These are phyloP conservation scores for Xerus inauris DNA, from an alignment of 2,113 vertebrate species.

Conservation along the genomic window DNA sequence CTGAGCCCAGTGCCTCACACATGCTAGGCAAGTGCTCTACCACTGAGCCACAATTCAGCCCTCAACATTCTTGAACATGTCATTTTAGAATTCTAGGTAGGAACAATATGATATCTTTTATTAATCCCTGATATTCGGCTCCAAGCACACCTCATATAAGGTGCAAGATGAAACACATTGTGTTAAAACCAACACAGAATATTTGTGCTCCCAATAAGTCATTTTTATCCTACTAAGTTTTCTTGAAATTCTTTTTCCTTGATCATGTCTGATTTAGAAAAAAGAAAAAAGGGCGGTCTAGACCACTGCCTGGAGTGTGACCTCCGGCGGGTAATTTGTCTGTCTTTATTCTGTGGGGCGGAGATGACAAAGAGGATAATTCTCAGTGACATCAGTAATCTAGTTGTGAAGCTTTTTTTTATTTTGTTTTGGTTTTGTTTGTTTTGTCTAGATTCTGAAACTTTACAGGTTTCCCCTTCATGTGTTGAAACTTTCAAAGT, in stretches of 20 bases:
- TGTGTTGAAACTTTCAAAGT: background rate
- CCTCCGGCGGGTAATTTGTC: slow-evolving; percentile 77
- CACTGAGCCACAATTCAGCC: background rate
- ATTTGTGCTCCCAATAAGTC: background rate
- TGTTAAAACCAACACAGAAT: background rate
- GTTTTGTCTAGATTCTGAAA: slow-evolving; percentile 61
- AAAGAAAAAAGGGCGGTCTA: slow-evolving; percentile 56
- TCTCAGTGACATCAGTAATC: slow-evolving; percentile 63
- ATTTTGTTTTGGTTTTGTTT: slow-evolving; percentile 64
- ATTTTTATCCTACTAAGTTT: slow-evolving; percentile 40
- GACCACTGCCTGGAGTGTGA: slow-evolving; percentile 61
- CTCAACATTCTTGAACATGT: slow-evolving; percentile 27
- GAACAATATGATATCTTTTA: slow-evolving; percentile 12
- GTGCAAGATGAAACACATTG: slow-evolving; percentile 3
- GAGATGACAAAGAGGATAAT: slow-evolving; percentile 69
- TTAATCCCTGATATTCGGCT: slow-evolving; percentile 37
- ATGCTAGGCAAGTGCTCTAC: background rate
- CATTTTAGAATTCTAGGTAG: background rate
- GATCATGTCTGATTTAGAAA: slow-evolving; percentile 50
- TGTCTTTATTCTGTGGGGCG: slow-evolving; percentile 71
- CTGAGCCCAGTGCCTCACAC: background rate
- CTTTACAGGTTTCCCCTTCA: background rate
- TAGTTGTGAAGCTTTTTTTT: background rate
- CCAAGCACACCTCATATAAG: background rate
- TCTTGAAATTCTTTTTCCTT: slow-evolving; percentile 37